Conservation (phyloP, 1,140 invertebrate species). For the Ceratitis capitata region DNA sequence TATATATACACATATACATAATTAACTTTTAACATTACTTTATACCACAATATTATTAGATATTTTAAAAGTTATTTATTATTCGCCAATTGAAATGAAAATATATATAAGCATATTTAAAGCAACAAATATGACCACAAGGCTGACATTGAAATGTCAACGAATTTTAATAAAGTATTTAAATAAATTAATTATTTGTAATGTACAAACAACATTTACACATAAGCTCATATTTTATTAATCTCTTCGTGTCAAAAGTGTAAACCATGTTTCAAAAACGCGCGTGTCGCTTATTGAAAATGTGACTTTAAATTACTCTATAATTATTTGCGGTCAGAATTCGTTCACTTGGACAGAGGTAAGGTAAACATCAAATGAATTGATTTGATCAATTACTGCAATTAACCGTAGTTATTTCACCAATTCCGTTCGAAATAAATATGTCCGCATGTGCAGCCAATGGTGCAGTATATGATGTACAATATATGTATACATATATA, state of each 20-base stretch:
- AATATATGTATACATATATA: too few relatives aligned
- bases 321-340: constrained; percentile 16
- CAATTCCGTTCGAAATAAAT: background rate
- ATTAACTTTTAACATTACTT: too few relatives aligned
- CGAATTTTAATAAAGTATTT: too few relatives aligned
- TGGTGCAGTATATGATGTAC: background rate
- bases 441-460: background rate
- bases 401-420: background rate
- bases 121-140: too few relatives aligned
- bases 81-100: too few relatives aligned
- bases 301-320: background rate
- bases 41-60: too few relatives aligned
- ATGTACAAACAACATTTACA: background rate
- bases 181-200: background rate
- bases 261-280: background rate
- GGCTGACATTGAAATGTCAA: background rate
- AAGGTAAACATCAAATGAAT: background rate
- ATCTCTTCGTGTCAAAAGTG: background rate
- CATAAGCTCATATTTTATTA: constrained; percentile 4
- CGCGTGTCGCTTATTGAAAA: background rate
- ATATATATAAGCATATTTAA: too few relatives aligned
- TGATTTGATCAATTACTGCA: constrained; percentile 11
- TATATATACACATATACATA: too few relatives aligned
- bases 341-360: background rate
- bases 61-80: too few relatives aligned